phyloP scores from a whole-genome alignment of 2,888 invertebrate species.

The Campoplex capitator region DNA sequence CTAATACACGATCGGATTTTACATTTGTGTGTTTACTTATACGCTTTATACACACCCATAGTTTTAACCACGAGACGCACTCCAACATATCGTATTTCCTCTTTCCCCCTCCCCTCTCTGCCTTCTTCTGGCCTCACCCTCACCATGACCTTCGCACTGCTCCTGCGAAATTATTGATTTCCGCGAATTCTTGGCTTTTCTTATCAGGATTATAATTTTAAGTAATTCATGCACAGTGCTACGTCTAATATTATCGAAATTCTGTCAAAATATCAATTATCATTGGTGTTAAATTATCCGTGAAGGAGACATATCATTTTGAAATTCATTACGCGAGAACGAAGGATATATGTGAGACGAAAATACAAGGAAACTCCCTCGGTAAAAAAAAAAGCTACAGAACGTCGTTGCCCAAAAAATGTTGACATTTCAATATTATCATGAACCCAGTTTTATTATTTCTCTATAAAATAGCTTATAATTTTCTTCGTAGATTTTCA shows the following conservation, averaged over 20 bases:
- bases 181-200: constrained; percentile 40
- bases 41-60: not conserved
- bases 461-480: not conserved
- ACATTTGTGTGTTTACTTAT: constrained; percentile 10
- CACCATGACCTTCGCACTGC: constrained; percentile 71
- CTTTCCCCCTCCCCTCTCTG: constrained; percentile 36
- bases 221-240: not conserved
- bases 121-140: constrained; percentile 13
- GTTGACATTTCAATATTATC: not conserved
- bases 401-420: not conserved
- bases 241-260: not conserved
- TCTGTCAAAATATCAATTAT: not conserved
- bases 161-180: constrained; percentile 72
- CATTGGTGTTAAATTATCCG: not conserved
- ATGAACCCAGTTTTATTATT: not conserved
- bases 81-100: constrained; percentile 34
- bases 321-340: not conserved
- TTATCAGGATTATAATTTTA: not conserved
- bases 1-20: constrained; percentile 2
- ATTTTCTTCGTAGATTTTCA: not conserved
- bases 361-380: not conserved
- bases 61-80: constrained; percentile 37
- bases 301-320: not conserved
- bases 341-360: not conserved
- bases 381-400: not conserved